phyloP scores from a whole-genome alignment of 2,113 vertebrate species.

The Cynocephalus volans region DNA sequence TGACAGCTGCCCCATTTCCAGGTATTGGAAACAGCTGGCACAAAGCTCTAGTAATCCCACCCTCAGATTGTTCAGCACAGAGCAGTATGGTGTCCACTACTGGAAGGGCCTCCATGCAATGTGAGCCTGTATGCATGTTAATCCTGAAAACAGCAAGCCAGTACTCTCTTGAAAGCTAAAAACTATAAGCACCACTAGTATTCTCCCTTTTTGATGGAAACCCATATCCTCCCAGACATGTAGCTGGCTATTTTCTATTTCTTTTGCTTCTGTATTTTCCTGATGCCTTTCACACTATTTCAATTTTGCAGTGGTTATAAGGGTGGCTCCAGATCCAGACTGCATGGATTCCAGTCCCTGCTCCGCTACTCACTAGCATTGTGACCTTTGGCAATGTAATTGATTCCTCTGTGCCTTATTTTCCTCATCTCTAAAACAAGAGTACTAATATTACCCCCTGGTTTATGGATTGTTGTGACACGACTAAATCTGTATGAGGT shows the following conservation, averaged over 20 bases:
- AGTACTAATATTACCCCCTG: not conserved
- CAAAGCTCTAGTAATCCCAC: not conserved
- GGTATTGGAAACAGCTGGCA: constrained; percentile 35
- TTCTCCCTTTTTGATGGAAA: not conserved
- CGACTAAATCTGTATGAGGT: not conserved
- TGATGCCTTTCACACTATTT: not conserved
- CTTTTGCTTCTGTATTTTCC: not conserved
- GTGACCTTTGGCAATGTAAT: not conserved
- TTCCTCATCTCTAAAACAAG: not conserved
- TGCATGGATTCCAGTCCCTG: not conserved
- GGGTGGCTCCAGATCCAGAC: not conserved
- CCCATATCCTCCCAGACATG: not conserved
- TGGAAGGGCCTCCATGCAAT: not conserved
- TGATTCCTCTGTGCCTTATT: not conserved
- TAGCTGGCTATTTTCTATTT: not conserved
- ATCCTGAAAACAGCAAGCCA: not conserved
- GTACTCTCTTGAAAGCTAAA: not conserved
- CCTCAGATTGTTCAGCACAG: not conserved
- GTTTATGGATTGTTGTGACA: not conserved
- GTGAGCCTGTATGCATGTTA: not conserved
- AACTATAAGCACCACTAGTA: accelerated
- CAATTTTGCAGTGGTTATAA: not conserved
- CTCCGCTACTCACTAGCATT: not conserved
- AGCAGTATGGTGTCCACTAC: not conserved
- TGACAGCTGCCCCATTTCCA: constrained; percentile 23